These are phyloP conservation scores for Ooceraea biroi DNA, from an alignment of 1,140 invertebrate genomes.

Conservation along the genomic window DNA sequence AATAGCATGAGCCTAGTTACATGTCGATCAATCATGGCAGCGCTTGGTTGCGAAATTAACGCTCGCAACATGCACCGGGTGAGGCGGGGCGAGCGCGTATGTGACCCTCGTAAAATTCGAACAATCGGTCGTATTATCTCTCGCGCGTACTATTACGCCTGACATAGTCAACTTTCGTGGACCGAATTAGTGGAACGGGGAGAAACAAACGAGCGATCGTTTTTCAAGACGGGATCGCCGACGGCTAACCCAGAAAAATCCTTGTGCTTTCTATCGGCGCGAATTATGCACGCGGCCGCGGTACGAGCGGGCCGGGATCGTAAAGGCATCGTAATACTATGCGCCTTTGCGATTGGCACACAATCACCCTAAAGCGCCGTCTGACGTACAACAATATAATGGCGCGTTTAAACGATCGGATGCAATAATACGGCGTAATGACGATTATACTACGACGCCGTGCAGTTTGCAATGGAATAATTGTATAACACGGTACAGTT, in stretches of 20 bases:
- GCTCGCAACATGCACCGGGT: conserved; percentile 19
- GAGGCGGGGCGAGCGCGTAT: conserved; percentile 23
- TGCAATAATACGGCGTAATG: conserved; percentile 53
- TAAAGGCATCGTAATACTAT: conserved; percentile 56
- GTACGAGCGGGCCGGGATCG: background rate
- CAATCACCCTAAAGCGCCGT: conserved; percentile 37
- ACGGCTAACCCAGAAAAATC: conserved; percentile 20
- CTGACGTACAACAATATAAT: conserved; percentile 51
- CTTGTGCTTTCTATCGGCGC: conserved; percentile 39
- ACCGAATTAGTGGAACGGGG: conserved; percentile 22
- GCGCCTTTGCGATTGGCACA: conserved; percentile 38
- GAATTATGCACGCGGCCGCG: conserved; percentile 27
- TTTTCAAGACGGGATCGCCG: conserved; percentile 50
- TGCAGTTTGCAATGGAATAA: conserved; percentile 34
- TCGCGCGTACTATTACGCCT: conserved; percentile 31
- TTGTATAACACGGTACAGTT: conserved; percentile 23
- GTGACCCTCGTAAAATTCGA: conserved; percentile 64
- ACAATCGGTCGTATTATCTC: conserved; percentile 67
- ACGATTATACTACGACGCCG: conserved; percentile 8
- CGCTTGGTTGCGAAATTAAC: conserved; percentile 46
- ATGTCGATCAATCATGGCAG: conserved; percentile 63
- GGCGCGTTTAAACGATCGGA: conserved; percentile 40
- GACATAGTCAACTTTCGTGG: conserved; percentile 48
- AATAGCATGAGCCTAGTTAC: conserved; percentile 62
- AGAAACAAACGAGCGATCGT: conserved; percentile 57